Evolutionary conservation across 1,140 invertebrate species (phyloP).

Genomic region (Drosophila ercepeae): DNA sequence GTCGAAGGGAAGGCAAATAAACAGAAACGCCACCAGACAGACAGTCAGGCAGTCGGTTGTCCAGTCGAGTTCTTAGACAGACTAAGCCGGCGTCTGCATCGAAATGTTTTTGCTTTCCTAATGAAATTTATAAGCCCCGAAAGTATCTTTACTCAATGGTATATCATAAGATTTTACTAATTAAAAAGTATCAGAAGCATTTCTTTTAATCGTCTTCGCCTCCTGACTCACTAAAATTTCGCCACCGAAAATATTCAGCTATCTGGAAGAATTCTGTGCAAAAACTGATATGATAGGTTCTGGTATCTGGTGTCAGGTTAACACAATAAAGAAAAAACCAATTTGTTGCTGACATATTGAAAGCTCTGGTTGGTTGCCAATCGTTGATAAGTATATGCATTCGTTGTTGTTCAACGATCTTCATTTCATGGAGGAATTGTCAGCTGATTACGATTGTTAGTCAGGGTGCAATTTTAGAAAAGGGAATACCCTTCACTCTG

Average conservation of each 20-base stretch:
- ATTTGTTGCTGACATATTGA: not conserved
- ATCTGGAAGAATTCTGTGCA: not conserved
- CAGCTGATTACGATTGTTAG: not conserved
- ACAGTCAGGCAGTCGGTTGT: conserved; percentile 8
- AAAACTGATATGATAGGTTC: not conserved
- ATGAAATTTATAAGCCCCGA: conserved; percentile 39
- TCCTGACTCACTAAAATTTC: not conserved
- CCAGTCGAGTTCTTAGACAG: conserved; percentile 27
- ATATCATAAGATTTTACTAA: conserved; percentile 29
- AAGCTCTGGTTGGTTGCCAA: not conserved
- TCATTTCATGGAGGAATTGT: not conserved
- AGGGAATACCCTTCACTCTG: not conserved
- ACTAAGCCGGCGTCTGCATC: conserved; percentile 38
- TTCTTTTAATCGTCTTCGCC: not conserved
- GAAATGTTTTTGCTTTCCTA: conserved; percentile 42
- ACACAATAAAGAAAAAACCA: not conserved
- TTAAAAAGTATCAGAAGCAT: conserved; percentile 25
- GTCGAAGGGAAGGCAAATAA: conserved; percentile 26
- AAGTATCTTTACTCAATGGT: conserved; percentile 1
- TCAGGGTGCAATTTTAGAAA: not conserved
- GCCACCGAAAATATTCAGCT: not conserved
- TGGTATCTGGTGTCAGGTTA: not conserved
- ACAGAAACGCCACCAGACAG: not conserved
- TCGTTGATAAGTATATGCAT: not conserved
- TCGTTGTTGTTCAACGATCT: not conserved